Base-by-base conservation (phyloP, 2,888 invertebrate genomes). In the Cosmopolites sordidus region DNA sequence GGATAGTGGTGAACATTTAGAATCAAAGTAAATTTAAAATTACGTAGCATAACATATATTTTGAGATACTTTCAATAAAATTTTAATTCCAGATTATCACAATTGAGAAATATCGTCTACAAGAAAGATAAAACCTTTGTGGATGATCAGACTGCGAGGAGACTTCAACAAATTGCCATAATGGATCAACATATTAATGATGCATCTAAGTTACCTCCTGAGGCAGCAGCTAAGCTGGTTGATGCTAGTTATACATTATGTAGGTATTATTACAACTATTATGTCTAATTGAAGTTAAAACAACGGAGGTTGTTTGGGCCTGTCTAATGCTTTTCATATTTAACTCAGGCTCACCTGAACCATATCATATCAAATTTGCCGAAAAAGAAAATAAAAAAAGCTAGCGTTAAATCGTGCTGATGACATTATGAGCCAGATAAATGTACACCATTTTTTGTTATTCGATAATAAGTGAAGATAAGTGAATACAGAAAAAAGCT, bases 131-230 rank as follows among this genome's bases (percentile, higher is more conserved):
- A 89, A 64, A 78, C 81, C 43, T 73, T 90, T 60, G 80, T 84
- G 43, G 85, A 88, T 56, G 89, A 91, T 62, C 84, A 88, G 66
- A 86, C 89, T 61, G 78, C 83, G 64, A 79, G 89, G 17, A 83
- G 87, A 59, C 71, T 75, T 56, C 80, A 88, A 54, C 88, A 89
- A 73, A 80, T 89, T 80, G 81, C 86, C 27, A 78, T 89, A 58
- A 74, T 89, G 69, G 84, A 86, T 62, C 73, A 78, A 22, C 79
- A 78, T 65, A 81, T 83, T 51, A 87, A 88, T 69, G 83, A 86
- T 57, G 83, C 86, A 49, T 72, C 75, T 42, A 82, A 83, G 64
- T 74, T 88, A 62, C 85, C 88, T 37, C 78, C 84, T 2, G 87
- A 86, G 72, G 86, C 87, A 12, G 82, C 86, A 22, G 85, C 86